Conservation (phyloP, 2,797 vertebrate species). For the Apogon talboti region DNA sequence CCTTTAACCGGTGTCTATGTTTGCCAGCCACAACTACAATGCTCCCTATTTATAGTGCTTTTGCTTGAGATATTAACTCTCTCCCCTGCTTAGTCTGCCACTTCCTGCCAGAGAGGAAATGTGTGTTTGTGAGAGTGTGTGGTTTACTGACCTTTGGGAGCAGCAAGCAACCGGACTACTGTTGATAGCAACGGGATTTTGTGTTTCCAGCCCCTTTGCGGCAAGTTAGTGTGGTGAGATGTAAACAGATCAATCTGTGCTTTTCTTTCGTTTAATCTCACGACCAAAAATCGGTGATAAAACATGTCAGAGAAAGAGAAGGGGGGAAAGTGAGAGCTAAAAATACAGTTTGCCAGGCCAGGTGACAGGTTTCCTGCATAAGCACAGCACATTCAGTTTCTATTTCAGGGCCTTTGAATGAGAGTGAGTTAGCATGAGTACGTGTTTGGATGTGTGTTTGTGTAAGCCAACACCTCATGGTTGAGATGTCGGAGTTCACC, state of each 20-base stretch:
- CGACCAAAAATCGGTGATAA: conserved; percentile 3
- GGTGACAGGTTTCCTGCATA: conserved; percentile 30
- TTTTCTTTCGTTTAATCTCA: conserved; percentile 1
- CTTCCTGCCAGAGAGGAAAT: conserved; percentile 80
- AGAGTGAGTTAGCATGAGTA: conserved; percentile 19
- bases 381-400: conserved; percentile 15
- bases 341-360: conserved; percentile 27
- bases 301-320: conserved; percentile 9
- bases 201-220: conserved; percentile 63
- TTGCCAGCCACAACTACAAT: conserved; percentile 71
- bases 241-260: conserved; percentile 44
- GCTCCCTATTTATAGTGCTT: conserved; percentile 80
- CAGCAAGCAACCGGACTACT: conserved; percentile 45
- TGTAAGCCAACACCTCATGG: conserved; percentile 48
- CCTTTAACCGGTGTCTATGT: conserved; percentile 52
- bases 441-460: conserved; percentile 33
- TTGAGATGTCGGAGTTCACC: conserved; percentile 56
- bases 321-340: conserved; percentile 4
- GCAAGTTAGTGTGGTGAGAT: conserved; percentile 43
- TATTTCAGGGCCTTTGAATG: conserved; percentile 45
- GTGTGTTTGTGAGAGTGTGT: conserved; percentile 35
- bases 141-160: conserved; percentile 69
- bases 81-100: conserved; percentile 56
- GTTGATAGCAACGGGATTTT: conserved; percentile 63
- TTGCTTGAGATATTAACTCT: conserved; percentile 79